These are phyloP conservation scores for Potamilus streckersoni DNA, from an alignment of 1,140 invertebrate genomes.

Conservation along the genomic window DNA sequence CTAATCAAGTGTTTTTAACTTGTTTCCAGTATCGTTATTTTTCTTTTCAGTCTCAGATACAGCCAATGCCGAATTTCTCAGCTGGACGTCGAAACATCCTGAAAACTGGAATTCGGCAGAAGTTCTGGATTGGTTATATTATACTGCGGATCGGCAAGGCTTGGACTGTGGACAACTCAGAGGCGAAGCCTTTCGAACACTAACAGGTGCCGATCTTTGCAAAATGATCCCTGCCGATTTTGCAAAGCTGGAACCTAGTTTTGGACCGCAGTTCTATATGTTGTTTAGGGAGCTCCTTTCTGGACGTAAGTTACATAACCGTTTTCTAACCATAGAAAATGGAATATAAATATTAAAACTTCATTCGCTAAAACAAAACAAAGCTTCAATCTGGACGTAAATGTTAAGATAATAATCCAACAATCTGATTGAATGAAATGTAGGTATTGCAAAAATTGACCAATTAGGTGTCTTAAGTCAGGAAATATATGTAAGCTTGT, in stretches of 20 bases:
- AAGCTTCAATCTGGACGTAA: too few relatives aligned
- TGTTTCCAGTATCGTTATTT: not conserved
- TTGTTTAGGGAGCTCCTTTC: conserved; percentile 18
- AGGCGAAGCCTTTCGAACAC: conserved; percentile 40
- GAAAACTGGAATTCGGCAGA: conserved; percentile 36
- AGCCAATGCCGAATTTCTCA: conserved; percentile 13
- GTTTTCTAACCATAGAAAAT: not conserved
- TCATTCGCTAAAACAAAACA: too few relatives aligned
- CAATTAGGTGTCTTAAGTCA: too few relatives aligned
- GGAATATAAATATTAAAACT: too few relatives aligned
- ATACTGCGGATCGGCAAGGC: conserved; percentile 22
- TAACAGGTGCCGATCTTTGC: conserved; percentile 31
- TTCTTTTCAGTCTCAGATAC: conserved; percentile 15
- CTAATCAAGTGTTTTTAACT: too few relatives aligned
- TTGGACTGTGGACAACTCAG: conserved; percentile 24
- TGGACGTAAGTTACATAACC: conserved; percentile 10
- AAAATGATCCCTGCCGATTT: conserved; percentile 34
- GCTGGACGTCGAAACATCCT: conserved; percentile 38
- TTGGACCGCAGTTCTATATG: conserved; percentile 22
- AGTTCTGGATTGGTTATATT: conserved; percentile 44
- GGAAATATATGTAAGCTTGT: too few relatives aligned
- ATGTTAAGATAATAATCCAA: too few relatives aligned
- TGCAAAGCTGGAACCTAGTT: conserved; percentile 26
- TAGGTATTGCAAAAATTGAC: too few relatives aligned
- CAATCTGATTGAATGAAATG: too few relatives aligned